Evolutionary conservation across 2,888 invertebrate genomes (phyloP).

Genomic region (Tanypteryx hageni): DNA sequence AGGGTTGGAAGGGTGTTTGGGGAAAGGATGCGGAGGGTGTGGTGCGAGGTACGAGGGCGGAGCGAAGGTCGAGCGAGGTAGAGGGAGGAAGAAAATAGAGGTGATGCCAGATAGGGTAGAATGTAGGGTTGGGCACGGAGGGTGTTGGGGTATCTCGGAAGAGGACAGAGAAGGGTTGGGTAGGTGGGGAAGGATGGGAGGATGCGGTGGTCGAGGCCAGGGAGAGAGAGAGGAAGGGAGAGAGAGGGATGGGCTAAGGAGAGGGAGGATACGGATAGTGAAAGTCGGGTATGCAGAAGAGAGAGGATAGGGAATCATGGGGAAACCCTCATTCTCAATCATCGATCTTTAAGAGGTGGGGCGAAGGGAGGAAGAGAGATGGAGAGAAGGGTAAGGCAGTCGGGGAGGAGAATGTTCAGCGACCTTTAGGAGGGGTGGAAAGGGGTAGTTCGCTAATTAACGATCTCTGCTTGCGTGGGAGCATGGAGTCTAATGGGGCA

Average conservation of each 20-base stretch:
- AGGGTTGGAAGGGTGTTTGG: not conserved
- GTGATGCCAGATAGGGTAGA: not conserved
- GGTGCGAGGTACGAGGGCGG: not conserved
- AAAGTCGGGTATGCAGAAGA: not conserved
- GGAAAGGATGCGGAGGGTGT: not conserved
- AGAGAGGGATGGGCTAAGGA: not conserved
- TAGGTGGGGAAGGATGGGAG: not conserved
- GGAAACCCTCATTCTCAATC: constrained; percentile 31
- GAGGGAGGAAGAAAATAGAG: not conserved
- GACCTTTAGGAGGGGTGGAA: not conserved
- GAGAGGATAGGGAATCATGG: not conserved
- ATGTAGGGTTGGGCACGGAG: not conserved
- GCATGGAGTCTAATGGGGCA: constrained; percentile 40
- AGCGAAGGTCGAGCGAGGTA: not conserved
- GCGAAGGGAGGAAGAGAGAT: not conserved
- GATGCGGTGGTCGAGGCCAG: not conserved
- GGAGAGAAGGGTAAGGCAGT: not conserved
- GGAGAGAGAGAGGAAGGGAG: not conserved
- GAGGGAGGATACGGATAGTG: not conserved
- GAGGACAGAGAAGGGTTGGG: not conserved
- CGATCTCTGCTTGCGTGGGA: constrained; percentile 34
- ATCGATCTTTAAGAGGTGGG: constrained; percentile 38
- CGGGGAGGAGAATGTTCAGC: not conserved
- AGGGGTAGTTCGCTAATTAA: constrained; percentile 40
- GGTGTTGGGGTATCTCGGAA: not conserved